These are phyloP conservation scores for Holothuria scabra DNA, from an alignment of 53 echinoderm and acorn worm genomes.

Conservation along the genomic window DNA sequence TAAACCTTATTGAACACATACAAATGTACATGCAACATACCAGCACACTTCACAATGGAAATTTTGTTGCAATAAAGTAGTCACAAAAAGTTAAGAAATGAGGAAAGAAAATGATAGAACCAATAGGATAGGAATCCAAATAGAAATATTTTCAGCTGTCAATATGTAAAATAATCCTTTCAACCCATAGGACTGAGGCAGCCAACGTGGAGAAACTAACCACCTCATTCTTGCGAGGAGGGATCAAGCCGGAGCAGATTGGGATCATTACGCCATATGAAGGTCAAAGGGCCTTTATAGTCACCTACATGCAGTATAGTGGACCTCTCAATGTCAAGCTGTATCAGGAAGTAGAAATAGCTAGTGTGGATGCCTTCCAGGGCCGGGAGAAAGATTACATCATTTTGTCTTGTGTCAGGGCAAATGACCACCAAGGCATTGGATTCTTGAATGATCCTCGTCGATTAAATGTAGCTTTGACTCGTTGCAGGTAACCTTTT, in stretches of 20 bases:
- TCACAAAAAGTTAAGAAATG: too few species aligned
- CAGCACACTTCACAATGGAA: too few species aligned
- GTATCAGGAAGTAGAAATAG: constrained; percentile 97
- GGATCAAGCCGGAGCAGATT: constrained; percentile 95
- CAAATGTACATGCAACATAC: too few species aligned
- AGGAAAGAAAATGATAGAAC: too few species aligned
- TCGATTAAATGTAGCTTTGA: constrained; percentile 94
- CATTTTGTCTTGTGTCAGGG: constrained; percentile 94
- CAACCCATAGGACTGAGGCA: constrained; percentile 79
- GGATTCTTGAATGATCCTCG: constrained; percentile 96
- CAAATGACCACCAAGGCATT: constrained; percentile 98
- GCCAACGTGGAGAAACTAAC: constrained; percentile 97
- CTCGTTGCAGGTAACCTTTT: constrained; percentile 74
- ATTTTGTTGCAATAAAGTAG: too few species aligned
- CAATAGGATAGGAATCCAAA: too few species aligned
- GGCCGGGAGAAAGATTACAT: constrained; percentile 98
- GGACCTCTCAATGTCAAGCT: constrained; percentile 93
- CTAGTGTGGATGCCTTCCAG: constrained; percentile 97
- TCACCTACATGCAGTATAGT: constrained; percentile 98
- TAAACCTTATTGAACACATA: too few species aligned
- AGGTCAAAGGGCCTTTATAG: constrained; percentile 95
- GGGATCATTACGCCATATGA: constrained; percentile 98
- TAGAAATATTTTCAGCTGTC: too few species aligned
- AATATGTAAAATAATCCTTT: too few species aligned
- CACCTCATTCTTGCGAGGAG: constrained; percentile 91